Percentiles rank a stretch among this genome's conserved stretches.
Evolutionary conservation across 1,140 invertebrate genomes (phyloP).

Genomic region (Archivesica marissinica): DNA sequence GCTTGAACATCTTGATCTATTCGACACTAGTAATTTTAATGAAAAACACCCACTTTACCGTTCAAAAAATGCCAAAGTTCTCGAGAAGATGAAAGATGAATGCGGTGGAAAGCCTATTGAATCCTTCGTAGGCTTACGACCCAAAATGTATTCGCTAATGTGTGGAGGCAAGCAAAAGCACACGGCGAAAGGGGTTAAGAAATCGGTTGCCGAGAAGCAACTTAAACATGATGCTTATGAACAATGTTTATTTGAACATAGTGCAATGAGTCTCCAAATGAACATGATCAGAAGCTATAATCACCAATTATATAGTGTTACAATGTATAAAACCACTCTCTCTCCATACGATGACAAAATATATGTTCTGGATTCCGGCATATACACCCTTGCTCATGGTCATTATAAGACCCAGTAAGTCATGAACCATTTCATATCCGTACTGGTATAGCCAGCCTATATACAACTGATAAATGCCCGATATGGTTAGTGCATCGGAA

Average conservation of each 20-base stretch:
- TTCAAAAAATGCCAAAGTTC: slow-evolving; percentile 25
- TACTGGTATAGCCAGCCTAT: no score
- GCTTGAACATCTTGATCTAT: slow-evolving; percentile 43
- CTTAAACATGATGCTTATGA: slow-evolving; percentile 67
- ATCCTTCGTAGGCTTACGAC: slow-evolving; percentile 67
- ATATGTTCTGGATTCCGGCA: slow-evolving; percentile 42
- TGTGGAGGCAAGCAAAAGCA: slow-evolving; percentile 15
- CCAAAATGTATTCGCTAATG: slow-evolving; percentile 58
- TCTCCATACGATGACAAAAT: slow-evolving; percentile 8
- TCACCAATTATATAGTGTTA: slow-evolving; percentile 55
- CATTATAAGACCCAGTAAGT: slow-evolving; percentile 28
- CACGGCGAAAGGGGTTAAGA: slow-evolving; percentile 67
- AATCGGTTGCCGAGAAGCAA: slow-evolving; percentile 61
- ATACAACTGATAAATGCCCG: no score
- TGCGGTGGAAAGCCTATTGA: slow-evolving; percentile 15
- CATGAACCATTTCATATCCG: background rate
- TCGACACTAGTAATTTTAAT: slow-evolving; percentile 63
- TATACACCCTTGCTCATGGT: slow-evolving; percentile 56
- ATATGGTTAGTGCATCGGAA: no score
- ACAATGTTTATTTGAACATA: slow-evolving; percentile 64
- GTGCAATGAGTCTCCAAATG: slow-evolving; percentile 52
- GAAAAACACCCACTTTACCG: slow-evolving; percentile 31
- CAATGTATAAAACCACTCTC: slow-evolving; percentile 49
- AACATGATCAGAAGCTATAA: slow-evolving; percentile 65
- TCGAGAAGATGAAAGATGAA: slow-evolving; percentile 64